Evolutionary conservation across 35 echinoderm and acorn worm species (phyloP).

Genomic region (Heliocidaris erythrogramma): DNA sequence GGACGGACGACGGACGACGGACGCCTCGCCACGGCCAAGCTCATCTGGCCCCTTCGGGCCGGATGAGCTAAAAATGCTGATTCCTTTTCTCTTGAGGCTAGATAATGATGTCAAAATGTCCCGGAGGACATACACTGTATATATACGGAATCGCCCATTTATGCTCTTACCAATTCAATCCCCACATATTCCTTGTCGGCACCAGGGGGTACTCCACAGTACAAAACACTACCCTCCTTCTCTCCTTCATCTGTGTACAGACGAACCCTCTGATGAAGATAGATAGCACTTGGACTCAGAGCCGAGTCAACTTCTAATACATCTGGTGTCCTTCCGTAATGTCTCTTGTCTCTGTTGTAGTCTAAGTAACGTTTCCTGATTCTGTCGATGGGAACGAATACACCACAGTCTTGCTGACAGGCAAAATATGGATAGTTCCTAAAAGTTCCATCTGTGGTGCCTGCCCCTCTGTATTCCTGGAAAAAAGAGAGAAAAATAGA

Average conservation of each 20-base stretch:
- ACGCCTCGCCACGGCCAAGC: too few relatives aligned
- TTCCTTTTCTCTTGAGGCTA: too few relatives aligned
- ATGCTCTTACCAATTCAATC: conserved; percentile 23
- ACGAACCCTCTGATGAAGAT: not conserved
- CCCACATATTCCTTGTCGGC: not conserved
- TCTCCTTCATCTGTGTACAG: conserved; percentile 6
- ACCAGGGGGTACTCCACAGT: not conserved
- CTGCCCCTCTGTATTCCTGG: conserved; percentile 18
- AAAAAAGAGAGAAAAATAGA: not conserved
- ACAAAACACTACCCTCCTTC: conserved; percentile 18
- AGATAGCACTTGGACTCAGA: not conserved
- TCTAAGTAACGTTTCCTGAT: not conserved
- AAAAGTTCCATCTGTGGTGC: conserved; percentile 10
- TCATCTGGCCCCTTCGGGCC: too few relatives aligned
- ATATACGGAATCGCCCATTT: too few relatives aligned
- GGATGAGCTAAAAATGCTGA: too few relatives aligned
- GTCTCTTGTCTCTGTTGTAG: not conserved
- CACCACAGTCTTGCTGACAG: conserved; percentile 9
- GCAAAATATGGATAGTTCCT: not conserved
- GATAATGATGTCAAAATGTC: too few relatives aligned
- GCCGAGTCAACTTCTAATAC: not conserved
- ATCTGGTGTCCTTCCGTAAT: not conserved
- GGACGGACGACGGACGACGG: too few relatives aligned
- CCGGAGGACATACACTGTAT: too few relatives aligned
- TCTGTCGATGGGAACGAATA: not conserved